Percentiles rank a stretch among this genome's conserved stretches.
These are phyloP conservation scores for Leptura quadrifasciata DNA, from an alignment of 2,888 invertebrate species.

Conservation along the genomic window DNA sequence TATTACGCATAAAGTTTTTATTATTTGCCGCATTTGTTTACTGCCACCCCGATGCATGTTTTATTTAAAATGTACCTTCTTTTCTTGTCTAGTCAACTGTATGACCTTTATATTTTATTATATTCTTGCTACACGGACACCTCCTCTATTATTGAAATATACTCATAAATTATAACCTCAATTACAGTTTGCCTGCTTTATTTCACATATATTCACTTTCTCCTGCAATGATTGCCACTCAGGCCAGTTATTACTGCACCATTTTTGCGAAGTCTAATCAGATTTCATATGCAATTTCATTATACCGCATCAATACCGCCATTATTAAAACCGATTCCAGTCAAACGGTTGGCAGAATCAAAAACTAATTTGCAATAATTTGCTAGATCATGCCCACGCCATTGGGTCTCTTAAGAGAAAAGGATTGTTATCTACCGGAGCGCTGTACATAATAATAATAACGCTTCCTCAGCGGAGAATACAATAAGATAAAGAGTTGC, in stretches of 20 bases:
- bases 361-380: slow-evolving; percentile 55
- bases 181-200: neutral
- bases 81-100: too few species aligned
- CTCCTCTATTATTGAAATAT: too few species aligned
- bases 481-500: slow-evolving; percentile 48
- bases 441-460: slow-evolving; percentile 20
- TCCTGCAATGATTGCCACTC: neutral
- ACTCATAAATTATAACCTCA: neutral
- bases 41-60: too few species aligned
- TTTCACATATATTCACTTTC: neutral
- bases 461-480: slow-evolving; percentile 25
- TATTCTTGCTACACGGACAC: too few species aligned
- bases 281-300: neutral
- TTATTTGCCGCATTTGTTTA: too few species aligned
- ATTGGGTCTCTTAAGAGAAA: slow-evolving; percentile 1
- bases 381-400: slow-evolving; percentile 45
- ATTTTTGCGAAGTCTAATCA: neutral
- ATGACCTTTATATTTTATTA: too few species aligned
- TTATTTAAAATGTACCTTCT: too few species aligned
- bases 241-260: neutral
- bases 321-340: neutral
- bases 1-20: too few species aligned
- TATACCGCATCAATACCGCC: neutral
- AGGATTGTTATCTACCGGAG: slow-evolving; percentile 23
- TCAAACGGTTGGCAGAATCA: slow-evolving; percentile 46